These are phyloP conservation scores for Panurus biarmicus DNA, from an alignment of 2,113 vertebrate species.

Conservation along the genomic window DNA sequence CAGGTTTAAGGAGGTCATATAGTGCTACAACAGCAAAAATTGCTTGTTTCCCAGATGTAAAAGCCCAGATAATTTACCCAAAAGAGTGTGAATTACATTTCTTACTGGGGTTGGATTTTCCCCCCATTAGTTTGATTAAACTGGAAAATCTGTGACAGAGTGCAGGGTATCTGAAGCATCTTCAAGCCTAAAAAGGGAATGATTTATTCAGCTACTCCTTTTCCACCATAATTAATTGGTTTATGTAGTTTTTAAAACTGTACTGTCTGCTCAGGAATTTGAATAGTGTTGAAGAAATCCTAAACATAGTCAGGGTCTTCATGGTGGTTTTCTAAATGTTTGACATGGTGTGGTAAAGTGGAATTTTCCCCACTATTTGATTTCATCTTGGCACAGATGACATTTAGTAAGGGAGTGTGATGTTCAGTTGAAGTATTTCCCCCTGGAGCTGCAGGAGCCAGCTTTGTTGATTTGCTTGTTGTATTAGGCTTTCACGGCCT, in stretches of 20 bases:
- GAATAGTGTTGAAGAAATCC: background rate
- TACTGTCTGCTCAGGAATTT: background rate
- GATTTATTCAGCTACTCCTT: background rate
- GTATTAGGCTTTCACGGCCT: background rate
- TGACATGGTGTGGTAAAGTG: background rate
- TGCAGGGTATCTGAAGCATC: background rate
- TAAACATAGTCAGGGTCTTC: background rate
- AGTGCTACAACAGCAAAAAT: background rate
- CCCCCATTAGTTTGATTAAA: background rate
- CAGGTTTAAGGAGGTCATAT: background rate
- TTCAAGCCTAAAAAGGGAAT: background rate
- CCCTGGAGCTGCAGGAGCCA: background rate
- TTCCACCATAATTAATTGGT: background rate
- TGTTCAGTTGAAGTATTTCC: background rate
- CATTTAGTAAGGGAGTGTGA: background rate
- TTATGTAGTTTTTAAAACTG: background rate
- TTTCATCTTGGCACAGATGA: background rate
- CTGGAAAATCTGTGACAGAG: background rate
- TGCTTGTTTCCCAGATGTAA: background rate
- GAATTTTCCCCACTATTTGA: background rate
- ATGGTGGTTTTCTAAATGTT: background rate
- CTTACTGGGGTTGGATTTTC: background rate
- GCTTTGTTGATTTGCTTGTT: background rate
- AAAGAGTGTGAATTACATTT: background rate
- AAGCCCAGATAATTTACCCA: background rate